A percentile compares a stretch with the other conserved stretches of the same genome.
Conservation (phyloP, 2,888 invertebrate species). For the Germaria angustata region DNA sequence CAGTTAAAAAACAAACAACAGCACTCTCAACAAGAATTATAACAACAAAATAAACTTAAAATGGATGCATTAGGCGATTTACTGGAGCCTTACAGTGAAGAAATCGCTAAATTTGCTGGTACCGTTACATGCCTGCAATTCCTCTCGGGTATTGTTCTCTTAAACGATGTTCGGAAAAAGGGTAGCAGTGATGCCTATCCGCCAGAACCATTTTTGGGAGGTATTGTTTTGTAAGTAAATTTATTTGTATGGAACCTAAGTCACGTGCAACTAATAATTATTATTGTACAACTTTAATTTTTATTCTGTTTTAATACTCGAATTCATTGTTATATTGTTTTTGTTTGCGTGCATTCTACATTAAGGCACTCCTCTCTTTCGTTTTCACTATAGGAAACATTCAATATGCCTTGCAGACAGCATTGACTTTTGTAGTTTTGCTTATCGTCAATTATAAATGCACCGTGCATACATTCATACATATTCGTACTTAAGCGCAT, state of each 20-base stretch:
- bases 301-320: too few relatives aligned
- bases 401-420: too few relatives aligned
- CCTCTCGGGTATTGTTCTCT: conserved; percentile 88
- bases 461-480: too few relatives aligned
- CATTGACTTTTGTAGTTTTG: too few relatives aligned
- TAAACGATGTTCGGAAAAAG: conserved; percentile 87
- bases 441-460: too few relatives aligned
- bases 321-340: too few relatives aligned
- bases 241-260: background rate
- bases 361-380: too few relatives aligned
- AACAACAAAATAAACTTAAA: conserved; percentile 1
- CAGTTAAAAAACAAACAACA: background rate
- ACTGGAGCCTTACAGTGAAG: conserved; percentile 74
- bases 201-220: conserved; percentile 87
- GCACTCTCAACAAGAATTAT: background rate
- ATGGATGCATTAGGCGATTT: conserved; percentile 75
- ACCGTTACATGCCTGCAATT: conserved; percentile 90
- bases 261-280: too few relatives aligned
- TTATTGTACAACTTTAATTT: too few relatives aligned
- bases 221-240: conserved; percentile 86
- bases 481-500: too few relatives aligned
- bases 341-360: too few relatives aligned
- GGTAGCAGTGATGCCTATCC: conserved; percentile 84
- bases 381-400: too few relatives aligned
- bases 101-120: conserved; percentile 84